phyloP scores from a whole-genome alignment of 2,113 vertebrate species.

The Dolichallabes microphthalmus region DNA sequence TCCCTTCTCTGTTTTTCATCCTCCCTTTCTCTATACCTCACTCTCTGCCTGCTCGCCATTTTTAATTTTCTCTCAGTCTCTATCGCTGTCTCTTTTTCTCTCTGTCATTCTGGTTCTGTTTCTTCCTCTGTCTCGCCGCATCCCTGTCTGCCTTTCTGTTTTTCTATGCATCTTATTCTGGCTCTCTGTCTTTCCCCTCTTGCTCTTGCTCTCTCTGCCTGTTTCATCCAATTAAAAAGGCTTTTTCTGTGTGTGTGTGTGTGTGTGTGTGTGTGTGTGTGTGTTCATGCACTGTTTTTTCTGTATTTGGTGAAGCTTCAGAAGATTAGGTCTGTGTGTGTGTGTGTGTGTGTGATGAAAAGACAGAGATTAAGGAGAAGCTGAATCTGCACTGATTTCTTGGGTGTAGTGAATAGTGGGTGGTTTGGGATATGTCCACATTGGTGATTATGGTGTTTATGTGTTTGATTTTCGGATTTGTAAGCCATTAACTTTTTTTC shows the following conservation, averaged over 20 bases:
- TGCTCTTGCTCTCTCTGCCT: neutral
- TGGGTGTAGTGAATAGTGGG: neutral
- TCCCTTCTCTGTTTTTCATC: constrained; percentile 24
- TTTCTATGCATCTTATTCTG: neutral
- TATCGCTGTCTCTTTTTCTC: neutral
- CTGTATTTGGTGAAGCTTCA: constrained; percentile 12
- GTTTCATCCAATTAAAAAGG: constrained; percentile 62
- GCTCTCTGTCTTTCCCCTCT: neutral
- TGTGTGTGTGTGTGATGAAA: constrained; percentile 7
- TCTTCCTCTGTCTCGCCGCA: neutral
- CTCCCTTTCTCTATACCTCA: constrained; percentile 25
- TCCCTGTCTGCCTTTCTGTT: neutral
- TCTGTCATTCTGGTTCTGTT: neutral
- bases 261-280: constrained; percentile 25
- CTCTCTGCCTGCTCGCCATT: constrained; percentile 9
- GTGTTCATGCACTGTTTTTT: constrained; percentile 36
- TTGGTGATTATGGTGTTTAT: neutral
- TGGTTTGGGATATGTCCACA: neutral
- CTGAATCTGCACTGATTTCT: constrained; percentile 27
- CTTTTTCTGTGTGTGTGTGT: constrained; percentile 49
- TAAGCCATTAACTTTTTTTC: neutral
- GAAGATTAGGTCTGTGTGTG: constrained; percentile 17
- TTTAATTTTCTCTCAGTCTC: neutral
- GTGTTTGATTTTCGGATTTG: neutral
- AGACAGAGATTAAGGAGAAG: constrained; percentile 33